Evolutionary conservation across 2,888 invertebrate genomes (phyloP).

Genomic region (Leucozona laternaria): DNA sequence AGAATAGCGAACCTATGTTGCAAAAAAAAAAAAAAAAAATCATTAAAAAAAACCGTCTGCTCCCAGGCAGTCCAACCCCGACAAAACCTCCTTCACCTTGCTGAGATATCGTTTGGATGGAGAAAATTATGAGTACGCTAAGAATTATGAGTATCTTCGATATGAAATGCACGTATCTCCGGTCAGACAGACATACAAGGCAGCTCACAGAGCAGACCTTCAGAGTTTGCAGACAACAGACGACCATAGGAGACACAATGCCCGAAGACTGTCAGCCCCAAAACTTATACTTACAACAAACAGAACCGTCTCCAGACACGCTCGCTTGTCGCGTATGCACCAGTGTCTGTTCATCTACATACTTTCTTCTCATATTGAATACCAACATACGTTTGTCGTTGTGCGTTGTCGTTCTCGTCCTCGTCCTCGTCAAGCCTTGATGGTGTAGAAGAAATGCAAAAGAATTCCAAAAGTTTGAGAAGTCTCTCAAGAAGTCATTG

Average conservation of each 20-base stretch:
- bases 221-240: conserved; percentile 30
- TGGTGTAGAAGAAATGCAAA: conserved; percentile 36
- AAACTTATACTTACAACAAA: conserved; percentile 38
- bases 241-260: conserved; percentile 54
- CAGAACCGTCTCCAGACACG: conserved; percentile 37
- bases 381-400: conserved; percentile 20
- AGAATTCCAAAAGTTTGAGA: conserved; percentile 66
- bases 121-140: conserved; percentile 71
- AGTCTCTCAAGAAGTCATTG: conserved; percentile 42
- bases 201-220: conserved; percentile 57
- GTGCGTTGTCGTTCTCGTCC: background rate
- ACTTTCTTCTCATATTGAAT: conserved; percentile 33
- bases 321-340: conserved; percentile 15
- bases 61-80: conserved; percentile 20
- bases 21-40: conserved; percentile 4
- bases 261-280: conserved; percentile 54
- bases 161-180: conserved; percentile 75
- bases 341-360: background rate
- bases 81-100: background rate
- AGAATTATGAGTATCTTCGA: conserved; percentile 73
- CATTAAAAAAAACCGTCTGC: conserved; percentile 15
- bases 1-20: conserved; percentile 10
- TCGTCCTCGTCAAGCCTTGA: background rate
- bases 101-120: conserved; percentile 15
- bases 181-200: conserved; percentile 73